Percentiles rank a stretch among this genome's conserved stretches.
These are phyloP conservation scores for Zygothrica quintamaculata DNA, from an alignment of 2,888 invertebrate species.

Conservation along the genomic window DNA sequence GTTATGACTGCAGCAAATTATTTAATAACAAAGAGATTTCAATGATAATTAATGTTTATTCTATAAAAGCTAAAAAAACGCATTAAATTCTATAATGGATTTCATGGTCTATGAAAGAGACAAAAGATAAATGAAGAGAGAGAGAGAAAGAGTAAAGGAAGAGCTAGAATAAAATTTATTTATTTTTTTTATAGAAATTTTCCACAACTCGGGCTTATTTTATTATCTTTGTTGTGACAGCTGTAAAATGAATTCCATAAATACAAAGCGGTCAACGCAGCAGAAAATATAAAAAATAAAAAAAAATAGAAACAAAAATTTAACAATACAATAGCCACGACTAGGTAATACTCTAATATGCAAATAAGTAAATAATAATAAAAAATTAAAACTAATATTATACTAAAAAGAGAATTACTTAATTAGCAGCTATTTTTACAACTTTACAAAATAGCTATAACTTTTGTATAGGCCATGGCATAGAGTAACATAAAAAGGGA, in stretches of 20 bases:
- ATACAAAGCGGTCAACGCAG: slow-evolving; percentile 31
- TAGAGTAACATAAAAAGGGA: no score
- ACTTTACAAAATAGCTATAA: no score
- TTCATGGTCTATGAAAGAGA: slow-evolving; percentile 33
- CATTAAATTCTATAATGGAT: slow-evolving; percentile 56
- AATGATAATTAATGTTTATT: slow-evolving; percentile 24
- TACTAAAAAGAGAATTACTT: no score
- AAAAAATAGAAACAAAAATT: no score
- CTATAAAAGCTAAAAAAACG: slow-evolving; percentile 42
- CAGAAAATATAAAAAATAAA: slow-evolving; percentile 9
- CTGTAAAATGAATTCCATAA: slow-evolving; percentile 48
- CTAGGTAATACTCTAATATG: neutral
- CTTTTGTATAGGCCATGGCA: no score
- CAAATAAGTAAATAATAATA: neutral
- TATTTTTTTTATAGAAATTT: slow-evolving; percentile 21
- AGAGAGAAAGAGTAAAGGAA: neutral
- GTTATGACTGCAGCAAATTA: slow-evolving; percentile 9
- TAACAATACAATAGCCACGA: neutral
- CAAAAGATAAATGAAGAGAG: neutral
- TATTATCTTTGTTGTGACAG: slow-evolving; percentile 65
- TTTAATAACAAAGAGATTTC: slow-evolving; percentile 28
- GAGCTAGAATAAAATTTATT: neutral
- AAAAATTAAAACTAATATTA: no score
- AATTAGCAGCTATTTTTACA: no score
- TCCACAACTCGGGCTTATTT: slow-evolving; percentile 26